Conservation (phyloP, 2,797 vertebrate species). For the Luscinia luscinia region DNA sequence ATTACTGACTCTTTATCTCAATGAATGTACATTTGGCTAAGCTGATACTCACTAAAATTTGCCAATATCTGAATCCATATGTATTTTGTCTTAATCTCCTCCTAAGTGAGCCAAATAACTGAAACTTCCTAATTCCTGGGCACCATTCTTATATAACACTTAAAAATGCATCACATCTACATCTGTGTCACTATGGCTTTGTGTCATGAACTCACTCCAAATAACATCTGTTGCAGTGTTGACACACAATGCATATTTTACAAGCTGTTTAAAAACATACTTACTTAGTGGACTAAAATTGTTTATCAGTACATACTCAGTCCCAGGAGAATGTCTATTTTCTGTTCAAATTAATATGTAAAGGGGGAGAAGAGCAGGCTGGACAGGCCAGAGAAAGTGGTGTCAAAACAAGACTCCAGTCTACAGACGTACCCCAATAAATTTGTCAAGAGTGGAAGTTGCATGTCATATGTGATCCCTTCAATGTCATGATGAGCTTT, state of each 20-base stretch:
- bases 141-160: slow-evolving; percentile 15
- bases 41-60: not conserved
- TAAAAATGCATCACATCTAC: slow-evolving; percentile 44
- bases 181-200: slow-evolving; percentile 57
- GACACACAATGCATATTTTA: slow-evolving; percentile 45
- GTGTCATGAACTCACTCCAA: slow-evolving; percentile 31
- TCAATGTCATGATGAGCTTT: not conserved
- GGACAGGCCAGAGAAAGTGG: not conserved
- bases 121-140: not conserved
- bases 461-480: not conserved
- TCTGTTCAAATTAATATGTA: slow-evolving; percentile 6
- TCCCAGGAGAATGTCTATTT: slow-evolving; percentile 28
- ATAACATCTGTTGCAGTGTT: slow-evolving; percentile 60
- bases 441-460: not conserved
- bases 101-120: not conserved
- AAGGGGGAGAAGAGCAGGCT: not conserved
- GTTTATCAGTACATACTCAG: slow-evolving; percentile 43
- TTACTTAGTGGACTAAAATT: slow-evolving; percentile 43
- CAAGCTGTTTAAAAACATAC: slow-evolving; percentile 56
- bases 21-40: not conserved
- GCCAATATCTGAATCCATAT: not conserved
- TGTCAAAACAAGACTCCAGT: not conserved
- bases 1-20: not conserved
- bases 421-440: not conserved
- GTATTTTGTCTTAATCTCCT: slow-evolving; percentile 25